Percentiles rank a stretch among this genome's conserved stretches.
Conservation (phyloP, 2,797 vertebrate species). For the Antrozous pallidus region DNA sequence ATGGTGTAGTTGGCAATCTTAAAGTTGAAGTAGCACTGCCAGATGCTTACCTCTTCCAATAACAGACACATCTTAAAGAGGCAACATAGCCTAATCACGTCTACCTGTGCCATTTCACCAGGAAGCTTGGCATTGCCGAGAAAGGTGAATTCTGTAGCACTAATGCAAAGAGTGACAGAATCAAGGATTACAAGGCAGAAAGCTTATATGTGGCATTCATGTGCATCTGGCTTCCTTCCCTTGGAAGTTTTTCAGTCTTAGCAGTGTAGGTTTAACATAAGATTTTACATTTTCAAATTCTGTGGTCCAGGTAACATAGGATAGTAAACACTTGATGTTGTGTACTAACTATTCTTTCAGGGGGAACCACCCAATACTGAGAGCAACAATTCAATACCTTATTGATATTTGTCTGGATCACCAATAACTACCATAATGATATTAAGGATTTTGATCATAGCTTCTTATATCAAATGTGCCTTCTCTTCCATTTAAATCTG, state of each 20-base stretch:
- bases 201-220: conserved; percentile 92
- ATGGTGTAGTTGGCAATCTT: conserved; percentile 91
- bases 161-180: conserved; percentile 90
- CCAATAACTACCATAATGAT: conserved; percentile 95
- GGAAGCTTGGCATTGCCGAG: conserved; percentile 89
- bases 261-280: conserved; percentile 90
- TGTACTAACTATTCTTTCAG: conserved; percentile 90
- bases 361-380: conserved; percentile 92
- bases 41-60: conserved; percentile 91
- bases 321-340: conserved; percentile 94
- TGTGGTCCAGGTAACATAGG: conserved; percentile 92
- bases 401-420: conserved; percentile 90
- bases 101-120: conserved; percentile 88
- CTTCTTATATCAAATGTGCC: conserved; percentile 93
- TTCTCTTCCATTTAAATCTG: conserved; percentile 96
- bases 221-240: conserved; percentile 90
- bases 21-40: conserved; percentile 87
- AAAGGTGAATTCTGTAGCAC: conserved; percentile 92
- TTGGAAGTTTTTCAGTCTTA: conserved; percentile 93
- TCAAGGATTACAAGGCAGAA: conserved; percentile 92
- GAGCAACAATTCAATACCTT: conserved; percentile 94
- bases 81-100: conserved; percentile 90
- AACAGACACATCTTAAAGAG: conserved; percentile 92
- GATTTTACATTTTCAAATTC: conserved; percentile 90
- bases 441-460: conserved; percentile 93